Conservation (phyloP, 1,140 invertebrate species). For the Euwallacea fornicatus region DNA sequence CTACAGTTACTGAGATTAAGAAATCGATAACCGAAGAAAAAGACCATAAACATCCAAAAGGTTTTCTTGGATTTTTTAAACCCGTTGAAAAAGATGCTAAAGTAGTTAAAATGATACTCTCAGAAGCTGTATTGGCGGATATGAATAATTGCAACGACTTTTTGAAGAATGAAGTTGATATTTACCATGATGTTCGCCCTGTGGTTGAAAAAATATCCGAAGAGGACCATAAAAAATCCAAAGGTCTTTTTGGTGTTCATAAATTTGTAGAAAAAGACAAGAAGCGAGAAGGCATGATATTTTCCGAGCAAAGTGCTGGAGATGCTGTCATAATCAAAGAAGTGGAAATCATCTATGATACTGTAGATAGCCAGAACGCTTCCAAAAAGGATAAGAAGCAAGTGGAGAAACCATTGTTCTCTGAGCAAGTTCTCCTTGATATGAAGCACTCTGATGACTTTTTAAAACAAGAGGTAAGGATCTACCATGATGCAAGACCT, state of each 20-base stretch:
- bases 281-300: conserved; percentile 32
- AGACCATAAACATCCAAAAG: conserved; percentile 20
- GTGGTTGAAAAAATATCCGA: not conserved
- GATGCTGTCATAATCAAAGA: conserved; percentile 4
- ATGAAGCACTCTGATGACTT: conserved; percentile 27
- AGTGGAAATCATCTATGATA: conserved; percentile 36
- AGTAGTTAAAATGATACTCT: conserved; percentile 17
- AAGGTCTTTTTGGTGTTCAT: conserved; percentile 41
- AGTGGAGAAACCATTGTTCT: conserved; percentile 7
- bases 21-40: not conserved
- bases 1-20: conserved; percentile 11
- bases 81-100: conserved; percentile 5
- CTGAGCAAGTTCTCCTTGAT: conserved; percentile 3
- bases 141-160: conserved; percentile 34
- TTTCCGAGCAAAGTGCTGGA: conserved; percentile 8
- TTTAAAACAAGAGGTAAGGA: conserved; percentile 35
- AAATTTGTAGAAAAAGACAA: conserved; percentile 29
- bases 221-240: conserved; percentile 26
- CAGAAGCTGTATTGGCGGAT: conserved; percentile 34
- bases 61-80: conserved; percentile 29
- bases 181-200: conserved; percentile 38
- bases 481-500: conserved; percentile 41
- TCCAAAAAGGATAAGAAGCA: conserved; percentile 17
- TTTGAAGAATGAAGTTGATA: conserved; percentile 40
- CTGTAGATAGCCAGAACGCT: conserved; percentile 17